Percentiles rank a stretch among this genome's conserved stretches.
Conservation (phyloP, 2,113 vertebrate genomes). For the Colaptes auratus region DNA sequence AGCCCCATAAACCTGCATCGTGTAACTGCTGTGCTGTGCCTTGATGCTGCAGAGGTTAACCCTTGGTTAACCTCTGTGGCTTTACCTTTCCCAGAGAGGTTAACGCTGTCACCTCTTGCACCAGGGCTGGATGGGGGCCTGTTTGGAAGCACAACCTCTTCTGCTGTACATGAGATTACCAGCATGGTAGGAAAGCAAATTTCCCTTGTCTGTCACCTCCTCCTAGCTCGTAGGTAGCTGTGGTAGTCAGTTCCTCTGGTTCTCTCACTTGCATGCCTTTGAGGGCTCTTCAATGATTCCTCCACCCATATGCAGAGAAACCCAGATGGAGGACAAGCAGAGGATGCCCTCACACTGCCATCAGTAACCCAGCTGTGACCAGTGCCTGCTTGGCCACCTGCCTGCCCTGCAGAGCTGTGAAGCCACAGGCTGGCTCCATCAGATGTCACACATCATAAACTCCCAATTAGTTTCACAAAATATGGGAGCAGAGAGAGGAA, state of each 20-base stretch:
- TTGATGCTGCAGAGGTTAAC: not conserved
- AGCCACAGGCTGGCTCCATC: constrained; percentile 1
- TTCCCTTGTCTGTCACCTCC: not conserved
- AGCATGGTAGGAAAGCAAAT: not conserved
- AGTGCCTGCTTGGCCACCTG: not conserved
- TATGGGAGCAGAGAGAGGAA: not conserved
- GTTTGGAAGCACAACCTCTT: not conserved
- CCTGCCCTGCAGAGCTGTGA: not conserved
- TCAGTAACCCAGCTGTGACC: not conserved
- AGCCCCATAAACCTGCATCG: not conserved
- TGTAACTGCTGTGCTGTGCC: not conserved
- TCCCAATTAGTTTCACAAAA: not conserved
- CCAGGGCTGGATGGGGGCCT: not conserved
- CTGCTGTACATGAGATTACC: not conserved
- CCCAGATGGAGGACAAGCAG: not conserved
- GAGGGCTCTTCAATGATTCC: not conserved
- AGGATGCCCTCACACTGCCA: not conserved
- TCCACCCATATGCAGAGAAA: not conserved
- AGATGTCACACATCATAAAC: not conserved
- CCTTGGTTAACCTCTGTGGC: not conserved
- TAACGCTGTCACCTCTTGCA: not conserved
- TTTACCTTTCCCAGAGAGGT: not conserved
- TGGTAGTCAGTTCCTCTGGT: not conserved
- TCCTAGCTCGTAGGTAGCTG: not conserved
- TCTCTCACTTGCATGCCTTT: not conserved